Evolutionary conservation across 2,888 invertebrate species (phyloP).

Genomic region (Xylocampa areola): DNA sequence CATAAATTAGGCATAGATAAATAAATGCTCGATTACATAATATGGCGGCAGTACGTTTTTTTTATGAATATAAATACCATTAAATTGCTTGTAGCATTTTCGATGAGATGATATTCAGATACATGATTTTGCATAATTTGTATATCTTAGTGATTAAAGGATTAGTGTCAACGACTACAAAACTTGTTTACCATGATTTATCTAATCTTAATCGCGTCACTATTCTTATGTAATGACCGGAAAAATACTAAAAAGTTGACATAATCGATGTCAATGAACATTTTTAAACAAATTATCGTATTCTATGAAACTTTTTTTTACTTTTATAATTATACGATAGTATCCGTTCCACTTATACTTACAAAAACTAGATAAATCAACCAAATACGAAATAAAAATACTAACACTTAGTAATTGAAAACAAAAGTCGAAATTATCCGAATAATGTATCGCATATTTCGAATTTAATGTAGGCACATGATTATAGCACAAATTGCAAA

Average conservation of each 20-base stretch:
- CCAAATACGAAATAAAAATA: too few species aligned
- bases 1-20: conserved; percentile 12
- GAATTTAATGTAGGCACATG: conserved; percentile 2
- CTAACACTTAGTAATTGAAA: neutral
- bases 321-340: too few species aligned
- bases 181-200: conserved; percentile 13
- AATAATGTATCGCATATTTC: neutral
- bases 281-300: too few species aligned
- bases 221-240: conserved; percentile 9
- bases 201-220: conserved; percentile 1
- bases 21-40: conserved; percentile 1
- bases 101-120: conserved; percentile 8
- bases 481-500: conserved; percentile 1
- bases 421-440: conserved; percentile 1
- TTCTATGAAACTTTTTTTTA: too few species aligned
- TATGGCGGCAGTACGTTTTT: conserved; percentile 3
- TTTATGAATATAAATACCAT: conserved; percentile 12
- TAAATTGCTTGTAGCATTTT: conserved; percentile 10
- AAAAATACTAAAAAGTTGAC: conserved; percentile 6
- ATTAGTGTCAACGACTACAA: conserved; percentile 17
- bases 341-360: too few species aligned
- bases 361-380: too few species aligned
- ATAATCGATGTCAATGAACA: neutral
- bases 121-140: conserved; percentile 6
- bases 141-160: conserved; percentile 6